Evolutionary conservation across 2,888 invertebrate genomes (phyloP), one percentile per base, ranked within the genome.

Genomic region (Acrobasis suavella): DNA sequence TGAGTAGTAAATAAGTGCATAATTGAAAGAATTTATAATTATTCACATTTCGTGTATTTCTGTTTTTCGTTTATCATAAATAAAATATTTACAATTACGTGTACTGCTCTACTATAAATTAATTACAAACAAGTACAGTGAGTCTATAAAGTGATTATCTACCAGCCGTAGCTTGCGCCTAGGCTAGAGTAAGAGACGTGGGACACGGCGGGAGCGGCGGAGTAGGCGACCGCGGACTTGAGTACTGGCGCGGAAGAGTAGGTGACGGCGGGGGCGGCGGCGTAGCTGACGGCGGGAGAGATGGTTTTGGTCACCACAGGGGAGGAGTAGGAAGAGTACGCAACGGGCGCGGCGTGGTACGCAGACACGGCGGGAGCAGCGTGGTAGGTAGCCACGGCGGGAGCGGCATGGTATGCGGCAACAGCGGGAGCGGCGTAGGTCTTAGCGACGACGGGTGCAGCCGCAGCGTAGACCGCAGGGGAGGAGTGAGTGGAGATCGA

Each of bases 101-200:
- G 42, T 61, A 54, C 54, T 32, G 54, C 49, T n/a, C n/a, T 58
- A 52, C 55, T 49, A 39, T 62, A 39, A 52, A 61, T 58, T 46
- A 62, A 55, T 62, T 63, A 67, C 65, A 65, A 61, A 63, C 56
- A 64, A 54, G 54, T 38, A 32, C 46, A 42, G 3, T 54, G 52
- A 3, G 50, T 39, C 6, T 55, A 15, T 8, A 16, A 38, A 16
- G 12, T 10, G 2, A 6, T 42, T 14, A 15, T 69, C 82, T 77
- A 89, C 90, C 90, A 90, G 60, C 88, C 90, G 72, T 90, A 90
- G 77, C 79, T 84, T 66, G 83, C 82, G 63, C 88, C 95, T 58
- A 94, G 90, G 63, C 95, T 94, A 65, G 93, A 86, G 90, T 95
- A 95, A 68, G 93, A 87, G 71, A 94, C 93, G 80, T 95, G 95